These are phyloP conservation scores for Bucco capensis DNA, from an alignment of 2,113 vertebrate genomes.

Conservation along the genomic window DNA sequence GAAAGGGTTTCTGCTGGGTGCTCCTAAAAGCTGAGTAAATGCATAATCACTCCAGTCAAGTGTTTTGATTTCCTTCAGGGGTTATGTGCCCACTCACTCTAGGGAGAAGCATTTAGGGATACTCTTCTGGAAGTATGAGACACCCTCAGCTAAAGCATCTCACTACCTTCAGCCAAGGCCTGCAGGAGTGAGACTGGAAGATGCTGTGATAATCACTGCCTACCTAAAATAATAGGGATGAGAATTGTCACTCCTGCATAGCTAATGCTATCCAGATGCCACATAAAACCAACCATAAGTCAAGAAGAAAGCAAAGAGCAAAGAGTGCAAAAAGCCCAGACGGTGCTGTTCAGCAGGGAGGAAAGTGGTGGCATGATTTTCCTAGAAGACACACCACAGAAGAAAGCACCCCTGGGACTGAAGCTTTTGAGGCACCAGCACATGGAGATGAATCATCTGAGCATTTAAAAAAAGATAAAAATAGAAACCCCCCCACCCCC, in stretches of 20 bases:
- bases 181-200: neutral
- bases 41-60: neutral
- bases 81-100: fast-evolving
- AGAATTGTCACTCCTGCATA: neutral
- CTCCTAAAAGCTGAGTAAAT: neutral
- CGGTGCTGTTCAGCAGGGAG: neutral
- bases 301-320: neutral
- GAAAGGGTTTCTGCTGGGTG: neutral
- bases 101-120: neutral
- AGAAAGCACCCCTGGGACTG: slow-evolving; percentile 15
- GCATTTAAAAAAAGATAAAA: neutral
- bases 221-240: neutral
- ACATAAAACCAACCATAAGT: neutral
- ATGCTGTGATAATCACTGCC: fast-evolving
- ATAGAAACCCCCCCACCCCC: neutral
- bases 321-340: neutral
- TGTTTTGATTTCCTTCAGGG: fast-evolving
- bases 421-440: slow-evolving; percentile 6
- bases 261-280: neutral
- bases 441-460: slow-evolving; percentile 58
- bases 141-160: neutral
- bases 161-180: neutral
- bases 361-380: neutral
- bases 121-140: neutral
- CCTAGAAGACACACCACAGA: neutral